Conservation (phyloP, 2,888 invertebrate genomes). For the Ceratothoa steindachneri region DNA sequence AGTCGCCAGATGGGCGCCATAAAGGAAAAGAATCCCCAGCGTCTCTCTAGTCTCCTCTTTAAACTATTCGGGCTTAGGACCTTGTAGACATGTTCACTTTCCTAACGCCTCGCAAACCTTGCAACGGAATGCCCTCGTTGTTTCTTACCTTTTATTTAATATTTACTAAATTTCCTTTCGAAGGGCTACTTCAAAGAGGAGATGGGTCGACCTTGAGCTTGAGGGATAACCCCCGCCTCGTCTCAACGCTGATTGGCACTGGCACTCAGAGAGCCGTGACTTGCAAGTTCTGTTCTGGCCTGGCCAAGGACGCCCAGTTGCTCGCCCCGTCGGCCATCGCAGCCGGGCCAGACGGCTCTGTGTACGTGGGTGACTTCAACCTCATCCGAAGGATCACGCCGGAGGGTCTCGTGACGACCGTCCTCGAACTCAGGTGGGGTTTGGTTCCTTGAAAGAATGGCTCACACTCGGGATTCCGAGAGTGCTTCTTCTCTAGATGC, state of each 20-base stretch:
- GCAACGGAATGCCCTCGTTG: too few relatives aligned
- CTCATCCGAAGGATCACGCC: constrained; percentile 80
- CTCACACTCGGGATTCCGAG: too few relatives aligned
- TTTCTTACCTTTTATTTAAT: too few relatives aligned
- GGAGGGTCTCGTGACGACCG: constrained; percentile 74
- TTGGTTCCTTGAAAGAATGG: too few relatives aligned
- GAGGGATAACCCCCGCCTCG: constrained; percentile 65
- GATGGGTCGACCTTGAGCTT: constrained; percentile 92
- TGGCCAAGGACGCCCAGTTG: constrained; percentile 73
- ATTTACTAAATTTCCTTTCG: not conserved
- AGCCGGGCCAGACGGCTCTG: constrained; percentile 83
- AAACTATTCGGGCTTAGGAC: too few relatives aligned
- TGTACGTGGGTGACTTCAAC: constrained; percentile 94
- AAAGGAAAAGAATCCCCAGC: too few relatives aligned
- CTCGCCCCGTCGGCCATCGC: constrained; percentile 90
- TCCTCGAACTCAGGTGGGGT: constrained; percentile 78
- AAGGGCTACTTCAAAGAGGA: constrained; percentile 91
- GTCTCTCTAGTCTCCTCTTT: too few relatives aligned
- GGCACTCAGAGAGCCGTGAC: constrained; percentile 82
- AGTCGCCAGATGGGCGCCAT: too few relatives aligned
- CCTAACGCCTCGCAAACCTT: too few relatives aligned
- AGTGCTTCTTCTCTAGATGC: too few relatives aligned
- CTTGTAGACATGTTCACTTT: too few relatives aligned
- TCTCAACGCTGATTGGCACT: constrained; percentile 85
- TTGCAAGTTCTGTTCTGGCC: constrained; percentile 73